Conservation (phyloP, 2,888 invertebrate genomes). For the Ametastegia equiseti region DNA sequence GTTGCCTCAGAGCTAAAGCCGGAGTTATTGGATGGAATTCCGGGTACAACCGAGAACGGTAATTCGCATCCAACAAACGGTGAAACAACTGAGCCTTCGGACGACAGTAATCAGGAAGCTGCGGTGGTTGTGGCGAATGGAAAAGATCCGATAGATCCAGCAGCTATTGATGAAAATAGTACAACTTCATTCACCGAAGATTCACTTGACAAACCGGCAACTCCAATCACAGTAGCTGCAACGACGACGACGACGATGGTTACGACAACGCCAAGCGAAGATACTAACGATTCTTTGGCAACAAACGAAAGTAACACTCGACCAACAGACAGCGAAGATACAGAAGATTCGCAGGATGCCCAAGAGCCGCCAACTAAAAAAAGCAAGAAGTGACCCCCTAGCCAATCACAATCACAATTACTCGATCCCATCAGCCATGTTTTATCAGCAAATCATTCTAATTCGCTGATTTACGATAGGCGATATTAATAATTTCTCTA, state of each 20-base stretch:
- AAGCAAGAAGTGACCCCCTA: conserved; percentile 78
- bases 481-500: conserved; percentile 61
- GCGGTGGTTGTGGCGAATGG: conserved; percentile 76
- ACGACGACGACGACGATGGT: conserved; percentile 78
- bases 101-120: conserved; percentile 87
- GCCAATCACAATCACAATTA: conserved; percentile 54
- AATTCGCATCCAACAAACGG: conserved; percentile 72
- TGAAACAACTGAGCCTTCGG: conserved; percentile 78
- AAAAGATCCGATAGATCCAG: conserved; percentile 76
- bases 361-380: conserved; percentile 78
- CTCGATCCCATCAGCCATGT: conserved; percentile 68
- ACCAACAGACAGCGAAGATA: conserved; percentile 73
- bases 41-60: conserved; percentile 75
- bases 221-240: conserved; percentile 75
- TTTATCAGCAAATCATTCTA: conserved; percentile 68
- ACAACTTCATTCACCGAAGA: conserved; percentile 88
- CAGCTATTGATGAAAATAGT: conserved; percentile 82
- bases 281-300: conserved; percentile 78
- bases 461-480: conserved; percentile 67
- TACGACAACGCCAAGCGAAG: conserved; percentile 78
- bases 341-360: conserved; percentile 74
- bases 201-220: conserved; percentile 84
- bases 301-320: conserved; percentile 74
- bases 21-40: conserved; percentile 88
- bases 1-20: conserved; percentile 91